A percentile compares a stretch with the other conserved stretches of the same genome.
Evolutionary conservation across 1,140 invertebrate genomes (phyloP).

Genomic region (Zaprionus inermis): DNA sequence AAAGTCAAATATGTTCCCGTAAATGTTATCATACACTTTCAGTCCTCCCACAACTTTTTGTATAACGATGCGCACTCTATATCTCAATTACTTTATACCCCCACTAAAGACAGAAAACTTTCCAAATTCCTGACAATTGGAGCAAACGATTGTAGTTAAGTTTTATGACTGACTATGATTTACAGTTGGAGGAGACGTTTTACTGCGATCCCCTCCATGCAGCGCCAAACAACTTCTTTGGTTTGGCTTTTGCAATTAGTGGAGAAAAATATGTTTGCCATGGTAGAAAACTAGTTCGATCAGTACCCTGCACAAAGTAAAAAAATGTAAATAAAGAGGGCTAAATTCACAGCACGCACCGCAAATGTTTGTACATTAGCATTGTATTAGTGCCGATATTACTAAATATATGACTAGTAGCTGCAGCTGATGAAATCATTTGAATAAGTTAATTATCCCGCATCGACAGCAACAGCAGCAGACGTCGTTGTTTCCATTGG

Average conservation of each 20-base stretch:
- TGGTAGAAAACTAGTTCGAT: constrained; percentile 59
- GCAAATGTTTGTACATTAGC: constrained; percentile 4
- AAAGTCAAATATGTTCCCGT: neutral
- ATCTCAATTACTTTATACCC: constrained; percentile 45
- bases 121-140: constrained; percentile 60
- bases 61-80: constrained; percentile 32
- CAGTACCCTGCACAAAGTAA: constrained; percentile 26
- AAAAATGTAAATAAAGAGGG: neutral
- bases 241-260: constrained; percentile 34
- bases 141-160: constrained; percentile 64
- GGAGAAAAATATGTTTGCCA: constrained; percentile 40
- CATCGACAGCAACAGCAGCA: constrained; percentile 13
- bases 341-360: constrained; percentile 12
- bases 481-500: constrained; percentile 66
- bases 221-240: neutral
- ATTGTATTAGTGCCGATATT: constrained; percentile 22
- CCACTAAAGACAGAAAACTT: constrained; percentile 55
- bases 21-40: constrained; percentile 10
- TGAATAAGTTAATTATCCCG: constrained; percentile 57
- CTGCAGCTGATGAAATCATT: constrained; percentile 53
- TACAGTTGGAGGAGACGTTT: constrained; percentile 49
- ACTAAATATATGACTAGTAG: constrained; percentile 65
- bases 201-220: constrained; percentile 36
- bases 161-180: constrained; percentile 57
- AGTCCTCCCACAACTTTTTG: constrained; percentile 34